Base-by-base conservation (phyloP, 1,140 invertebrate species). In the Drosophila sulfurigaster region DNA sequence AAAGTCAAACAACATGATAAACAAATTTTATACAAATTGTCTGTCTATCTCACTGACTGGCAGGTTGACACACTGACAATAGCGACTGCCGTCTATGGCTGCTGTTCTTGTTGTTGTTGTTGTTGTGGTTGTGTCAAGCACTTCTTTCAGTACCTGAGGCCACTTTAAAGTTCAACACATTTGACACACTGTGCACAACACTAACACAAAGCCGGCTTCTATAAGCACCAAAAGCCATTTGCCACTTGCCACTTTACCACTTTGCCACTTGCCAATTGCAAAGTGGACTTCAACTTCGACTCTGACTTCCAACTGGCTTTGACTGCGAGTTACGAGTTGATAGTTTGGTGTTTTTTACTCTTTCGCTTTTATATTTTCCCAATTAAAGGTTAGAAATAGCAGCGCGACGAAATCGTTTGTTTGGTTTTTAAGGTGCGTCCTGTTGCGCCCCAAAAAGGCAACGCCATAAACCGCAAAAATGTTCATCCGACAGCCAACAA, bases 1-100 rank as follows among this genome's bases (percentile, higher is more conserved):
- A 87, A 87, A 83, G 80, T 88, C 80, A 88, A 81, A 87, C 75
- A 79, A 86, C 78, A 52, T 83, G 85, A 87, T 87, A 87, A 87
- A 81, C 85, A 72, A 60, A 83, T 83, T 83, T 81, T 69, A 75
- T 51, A 73, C 70, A 66, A 30, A 60, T 49, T 57, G 65, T 41
- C 54, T 38, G 52, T 48, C 51, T 56, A n/a, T 56, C 46, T 46
- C 56, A 65, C 66, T 64, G 64, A 52, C 66, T 45, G 38, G 60
- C 56, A 67, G 78, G 63, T 64, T 38, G 75, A 59, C 65, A 56
- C 58, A 49, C 68, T 59, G 72, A 52, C 60, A 62, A 64, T 8
- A 56, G 46, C 48, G 68, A 28, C 68, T 38, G 75, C 76, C 59
- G 58, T 13, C 3, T 48, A 4, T 48, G 10, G 8, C 35, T 38